Conservation (phyloP, 2,888 invertebrate species). For the Heliconius hortense region DNA sequence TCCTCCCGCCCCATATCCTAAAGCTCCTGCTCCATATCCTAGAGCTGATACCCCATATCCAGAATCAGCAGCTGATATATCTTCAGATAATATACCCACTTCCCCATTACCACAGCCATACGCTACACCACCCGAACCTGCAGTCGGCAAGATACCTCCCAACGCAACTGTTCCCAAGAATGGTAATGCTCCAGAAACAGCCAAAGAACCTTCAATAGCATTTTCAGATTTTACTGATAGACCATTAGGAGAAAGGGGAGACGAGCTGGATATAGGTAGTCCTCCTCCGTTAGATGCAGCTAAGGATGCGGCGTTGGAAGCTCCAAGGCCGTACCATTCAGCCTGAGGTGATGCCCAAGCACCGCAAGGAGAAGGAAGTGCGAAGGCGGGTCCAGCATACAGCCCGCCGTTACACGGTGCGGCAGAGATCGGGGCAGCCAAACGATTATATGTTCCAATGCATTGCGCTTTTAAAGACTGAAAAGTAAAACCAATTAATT, state of each 20-base stretch:
- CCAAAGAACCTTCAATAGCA: constrained; percentile 48
- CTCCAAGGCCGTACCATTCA: constrained; percentile 16
- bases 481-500: constrained; percentile 20
- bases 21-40: constrained; percentile 5
- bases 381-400: not conserved
- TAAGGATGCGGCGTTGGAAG: not conserved
- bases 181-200: constrained; percentile 48
- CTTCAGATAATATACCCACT: constrained; percentile 45
- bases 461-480: constrained; percentile 45
- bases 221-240: constrained; percentile 52
- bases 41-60: not conserved
- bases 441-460: constrained; percentile 27
- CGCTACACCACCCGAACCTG: constrained; percentile 46
- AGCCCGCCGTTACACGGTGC: not conserved
- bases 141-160: constrained; percentile 47
- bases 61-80: constrained; percentile 31
- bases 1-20: not conserved
- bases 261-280: constrained; percentile 49
- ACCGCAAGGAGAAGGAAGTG: constrained; percentile 28
- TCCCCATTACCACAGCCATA: constrained; percentile 48
- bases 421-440: constrained; percentile 2
- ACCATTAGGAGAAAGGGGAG: constrained; percentile 50
- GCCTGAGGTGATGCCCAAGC: constrained; percentile 24
- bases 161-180: constrained; percentile 50
- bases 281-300: constrained; percentile 35